Evolutionary conservation across 2,888 invertebrate species (phyloP).

Genomic region (Tetranychus piercei): DNA sequence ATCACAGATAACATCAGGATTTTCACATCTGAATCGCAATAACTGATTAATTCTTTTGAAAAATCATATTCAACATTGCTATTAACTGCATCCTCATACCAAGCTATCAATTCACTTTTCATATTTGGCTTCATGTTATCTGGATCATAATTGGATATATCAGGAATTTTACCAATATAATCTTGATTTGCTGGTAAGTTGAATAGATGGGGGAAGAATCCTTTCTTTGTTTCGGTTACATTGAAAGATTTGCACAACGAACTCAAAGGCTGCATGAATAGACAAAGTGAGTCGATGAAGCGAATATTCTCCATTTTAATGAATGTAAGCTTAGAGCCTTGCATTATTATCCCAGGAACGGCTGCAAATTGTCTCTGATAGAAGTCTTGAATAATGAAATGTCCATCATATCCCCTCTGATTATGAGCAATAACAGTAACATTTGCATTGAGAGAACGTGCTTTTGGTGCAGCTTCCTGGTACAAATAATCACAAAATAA

Average conservation of each 20-base stretch:
- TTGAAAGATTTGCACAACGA: conserved; percentile 17
- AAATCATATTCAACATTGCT: conserved; percentile 24
- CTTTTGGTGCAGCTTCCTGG: conserved; percentile 33
- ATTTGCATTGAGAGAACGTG: background rate
- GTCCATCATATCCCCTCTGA: conserved; percentile 18
- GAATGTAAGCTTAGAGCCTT: conserved; percentile 13
- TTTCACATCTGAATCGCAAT: conserved; percentile 25
- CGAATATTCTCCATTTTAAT: conserved; percentile 11
- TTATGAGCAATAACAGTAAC: conserved; percentile 13
- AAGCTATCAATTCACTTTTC: background rate
- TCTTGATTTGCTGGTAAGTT: background rate
- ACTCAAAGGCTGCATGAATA: conserved; percentile 15
- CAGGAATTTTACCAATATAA: background rate
- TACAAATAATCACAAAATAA: conserved; percentile 32
- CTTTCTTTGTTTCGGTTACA: background rate
- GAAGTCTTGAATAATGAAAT: conserved; percentile 16
- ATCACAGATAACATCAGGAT: conserved; percentile 9
- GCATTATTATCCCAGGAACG: conserved; percentile 1
- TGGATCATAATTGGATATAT: background rate
- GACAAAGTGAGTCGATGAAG: conserved; percentile 16
- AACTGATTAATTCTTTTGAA: conserved; percentile 23
- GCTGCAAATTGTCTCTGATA: conserved; percentile 8
- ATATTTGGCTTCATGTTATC: background rate
- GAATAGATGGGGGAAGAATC: conserved; percentile 4
- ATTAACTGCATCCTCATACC: too few species aligned